phyloP scores from a whole-genome alignment of 64 coral and sea anemone genomes.

The Actinia tenebrosa region DNA sequence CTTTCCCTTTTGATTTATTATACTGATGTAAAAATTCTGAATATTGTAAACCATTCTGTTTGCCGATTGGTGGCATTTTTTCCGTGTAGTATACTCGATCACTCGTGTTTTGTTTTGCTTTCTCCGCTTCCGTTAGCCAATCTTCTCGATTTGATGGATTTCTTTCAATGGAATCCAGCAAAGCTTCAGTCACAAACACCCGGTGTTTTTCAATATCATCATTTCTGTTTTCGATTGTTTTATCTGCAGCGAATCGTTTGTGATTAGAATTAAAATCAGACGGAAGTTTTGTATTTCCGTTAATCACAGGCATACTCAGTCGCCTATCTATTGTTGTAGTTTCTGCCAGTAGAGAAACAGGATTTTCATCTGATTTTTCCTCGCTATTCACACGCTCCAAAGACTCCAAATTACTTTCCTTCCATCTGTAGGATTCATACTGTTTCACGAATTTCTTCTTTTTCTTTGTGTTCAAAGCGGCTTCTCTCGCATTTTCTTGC shows the following conservation, averaged over 20 bases:
- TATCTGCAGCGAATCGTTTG: slow-evolving; percentile 8
- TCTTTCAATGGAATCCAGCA: neutral
- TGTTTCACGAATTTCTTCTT: neutral
- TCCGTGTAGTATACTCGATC: neutral
- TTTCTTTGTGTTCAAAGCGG: slow-evolving; percentile 21
- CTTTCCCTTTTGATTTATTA: slow-evolving; percentile 12
- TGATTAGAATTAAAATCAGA: slow-evolving; percentile 50
- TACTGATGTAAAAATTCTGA: neutral
- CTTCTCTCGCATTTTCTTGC: slow-evolving; percentile 29
- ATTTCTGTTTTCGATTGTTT: slow-evolving; percentile 4
- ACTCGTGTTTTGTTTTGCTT: neutral
- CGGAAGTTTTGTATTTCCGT: slow-evolving; percentile 35
- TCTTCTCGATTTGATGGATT: neutral
- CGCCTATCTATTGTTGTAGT: neutral
- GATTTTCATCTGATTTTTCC: neutral
- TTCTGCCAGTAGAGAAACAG: neutral
- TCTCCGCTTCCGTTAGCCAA: slow-evolving; percentile 1
- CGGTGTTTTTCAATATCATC: neutral
- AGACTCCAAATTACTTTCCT: slow-evolving; percentile 7
- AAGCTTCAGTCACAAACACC: slow-evolving; percentile 69
- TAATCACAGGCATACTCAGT: slow-evolving; percentile 34
- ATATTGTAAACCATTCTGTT: neutral
- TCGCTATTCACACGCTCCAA: slow-evolving; percentile 16
- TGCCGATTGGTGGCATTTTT: slow-evolving; percentile 47
- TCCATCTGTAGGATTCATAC: slow-evolving; percentile 41